Conservation (phyloP, 2,888 invertebrate genomes). For the Azorinus chamasolen region DNA sequence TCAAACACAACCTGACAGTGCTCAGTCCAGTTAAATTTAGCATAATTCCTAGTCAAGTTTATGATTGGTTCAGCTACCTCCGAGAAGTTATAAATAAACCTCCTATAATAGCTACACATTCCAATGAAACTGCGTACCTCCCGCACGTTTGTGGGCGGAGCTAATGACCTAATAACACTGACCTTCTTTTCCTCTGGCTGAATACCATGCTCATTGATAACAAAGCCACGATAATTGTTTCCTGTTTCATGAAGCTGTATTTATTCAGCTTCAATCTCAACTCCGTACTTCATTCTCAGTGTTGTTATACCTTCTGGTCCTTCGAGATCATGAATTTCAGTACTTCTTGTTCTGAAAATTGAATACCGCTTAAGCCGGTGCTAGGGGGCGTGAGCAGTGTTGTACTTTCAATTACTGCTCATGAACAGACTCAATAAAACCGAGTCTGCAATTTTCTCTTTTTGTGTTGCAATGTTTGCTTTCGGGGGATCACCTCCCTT, state of each 20-base stretch:
- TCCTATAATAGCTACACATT: slow-evolving; percentile 29
- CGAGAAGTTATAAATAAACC: slow-evolving; percentile 49
- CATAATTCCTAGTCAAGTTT: slow-evolving; percentile 25
- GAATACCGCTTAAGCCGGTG: too few species aligned
- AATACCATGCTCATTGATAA: slow-evolving; percentile 36
- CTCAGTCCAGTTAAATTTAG: slow-evolving; percentile 8
- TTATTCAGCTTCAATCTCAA: slow-evolving; percentile 1
- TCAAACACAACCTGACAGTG: slow-evolving; percentile 13
- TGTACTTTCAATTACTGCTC: too few species aligned
- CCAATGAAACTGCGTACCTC: slow-evolving; percentile 28
- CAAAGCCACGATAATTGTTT: slow-evolving; percentile 44
- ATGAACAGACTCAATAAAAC: too few species aligned
- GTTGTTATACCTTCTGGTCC: too few species aligned
- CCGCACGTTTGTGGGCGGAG: slow-evolving; percentile 31
- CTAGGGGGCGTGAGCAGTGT: too few species aligned
- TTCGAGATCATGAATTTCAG: too few species aligned
- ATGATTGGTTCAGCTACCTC: slow-evolving; percentile 36
- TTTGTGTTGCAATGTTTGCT: too few species aligned
- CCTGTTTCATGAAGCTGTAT: slow-evolving; percentile 17
- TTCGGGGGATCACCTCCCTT: too few species aligned
- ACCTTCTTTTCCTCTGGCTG: slow-evolving; percentile 35
- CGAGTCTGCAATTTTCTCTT: too few species aligned
- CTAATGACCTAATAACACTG: slow-evolving; percentile 33
- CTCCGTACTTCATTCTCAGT: too few species aligned
- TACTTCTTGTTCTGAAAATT: too few species aligned